These are phyloP conservation scores for Anhinga rufa DNA, from an alignment of 2,113 vertebrate genomes.

Conservation along the genomic window DNA sequence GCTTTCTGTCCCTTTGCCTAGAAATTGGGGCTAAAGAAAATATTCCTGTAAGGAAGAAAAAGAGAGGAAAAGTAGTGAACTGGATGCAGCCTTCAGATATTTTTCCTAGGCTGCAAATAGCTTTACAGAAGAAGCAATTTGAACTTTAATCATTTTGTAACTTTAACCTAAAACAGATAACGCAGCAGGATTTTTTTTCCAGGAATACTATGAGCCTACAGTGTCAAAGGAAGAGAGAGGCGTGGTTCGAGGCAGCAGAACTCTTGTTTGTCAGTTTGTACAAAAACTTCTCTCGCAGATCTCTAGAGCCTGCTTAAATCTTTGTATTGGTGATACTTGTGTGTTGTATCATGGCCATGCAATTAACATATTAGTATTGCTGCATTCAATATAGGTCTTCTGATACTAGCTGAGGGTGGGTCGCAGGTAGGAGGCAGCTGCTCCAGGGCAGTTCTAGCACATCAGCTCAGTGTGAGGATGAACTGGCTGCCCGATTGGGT, in stretches of 20 bases:
- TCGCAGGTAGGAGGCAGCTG: not conserved
- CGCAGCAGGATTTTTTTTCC: not conserved
- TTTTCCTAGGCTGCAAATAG: not conserved
- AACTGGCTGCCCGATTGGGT: not conserved
- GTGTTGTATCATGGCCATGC: not conserved
- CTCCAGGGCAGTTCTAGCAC: not conserved
- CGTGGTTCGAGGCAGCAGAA: not conserved
- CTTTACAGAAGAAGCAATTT: not conserved
- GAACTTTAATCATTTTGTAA: slow-evolving; percentile 25
- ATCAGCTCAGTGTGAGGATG: not conserved
- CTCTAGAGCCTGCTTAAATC: not conserved
- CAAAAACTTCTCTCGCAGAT: not conserved
- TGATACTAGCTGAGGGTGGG: not conserved
- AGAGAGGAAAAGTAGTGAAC: not conserved
- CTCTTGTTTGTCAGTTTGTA: not conserved
- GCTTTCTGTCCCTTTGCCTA: not conserved
- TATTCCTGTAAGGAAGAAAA: not conserved
- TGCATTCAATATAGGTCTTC: not conserved
- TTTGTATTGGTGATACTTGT: not conserved
- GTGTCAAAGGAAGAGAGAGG: not conserved
- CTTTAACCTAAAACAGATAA: not conserved
- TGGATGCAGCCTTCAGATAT: not conserved
- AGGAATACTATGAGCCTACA: not conserved
- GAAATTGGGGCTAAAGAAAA: not conserved
- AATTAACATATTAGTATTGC: not conserved